Evolutionary conservation across 2,113 vertebrate species (phyloP).

Genomic region (Serinus canaria): DNA sequence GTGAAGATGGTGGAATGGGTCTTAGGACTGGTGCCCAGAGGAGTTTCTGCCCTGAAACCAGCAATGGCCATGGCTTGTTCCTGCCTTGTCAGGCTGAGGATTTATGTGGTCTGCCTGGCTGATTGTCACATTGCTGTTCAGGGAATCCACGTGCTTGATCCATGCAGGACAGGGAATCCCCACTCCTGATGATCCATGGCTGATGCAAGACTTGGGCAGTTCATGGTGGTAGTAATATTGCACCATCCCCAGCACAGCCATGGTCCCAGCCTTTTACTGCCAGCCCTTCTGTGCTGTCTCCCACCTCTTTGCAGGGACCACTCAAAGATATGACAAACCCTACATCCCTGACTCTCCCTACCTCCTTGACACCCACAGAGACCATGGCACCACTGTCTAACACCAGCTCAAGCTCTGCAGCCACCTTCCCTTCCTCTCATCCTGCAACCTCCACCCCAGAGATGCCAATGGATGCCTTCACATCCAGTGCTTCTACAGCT

Average conservation of each 20-base stretch:
- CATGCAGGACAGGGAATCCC: not conserved
- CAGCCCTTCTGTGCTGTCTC: not conserved
- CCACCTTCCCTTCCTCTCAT: not conserved
- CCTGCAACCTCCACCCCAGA: not conserved
- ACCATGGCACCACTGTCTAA: not conserved
- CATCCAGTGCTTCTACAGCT: rapidly evolving
- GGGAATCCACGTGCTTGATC: not conserved
- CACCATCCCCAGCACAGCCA: rapidly evolving
- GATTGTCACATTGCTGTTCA: not conserved
- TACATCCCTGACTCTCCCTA: not conserved
- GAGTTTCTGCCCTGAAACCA: not conserved
- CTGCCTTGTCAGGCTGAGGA: not conserved
- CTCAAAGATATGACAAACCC: not conserved
- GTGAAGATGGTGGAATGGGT: not conserved
- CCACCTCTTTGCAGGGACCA: not conserved
- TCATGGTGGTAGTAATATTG: not conserved
- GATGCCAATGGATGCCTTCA: not conserved
- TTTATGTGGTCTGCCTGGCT: not conserved
- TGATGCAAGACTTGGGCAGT: not conserved
- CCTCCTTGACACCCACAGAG: not conserved
- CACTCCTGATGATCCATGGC: rapidly evolving
- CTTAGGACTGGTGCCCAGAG: not conserved
- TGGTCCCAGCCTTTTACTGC: not conserved
- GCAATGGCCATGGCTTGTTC: not conserved
- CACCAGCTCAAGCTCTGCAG: not conserved